A percentile compares a stretch with the other conserved stretches of the same genome.
Evolutionary conservation across 2,888 invertebrate genomes (phyloP).

Genomic region (Amaurobius ferox): DNA sequence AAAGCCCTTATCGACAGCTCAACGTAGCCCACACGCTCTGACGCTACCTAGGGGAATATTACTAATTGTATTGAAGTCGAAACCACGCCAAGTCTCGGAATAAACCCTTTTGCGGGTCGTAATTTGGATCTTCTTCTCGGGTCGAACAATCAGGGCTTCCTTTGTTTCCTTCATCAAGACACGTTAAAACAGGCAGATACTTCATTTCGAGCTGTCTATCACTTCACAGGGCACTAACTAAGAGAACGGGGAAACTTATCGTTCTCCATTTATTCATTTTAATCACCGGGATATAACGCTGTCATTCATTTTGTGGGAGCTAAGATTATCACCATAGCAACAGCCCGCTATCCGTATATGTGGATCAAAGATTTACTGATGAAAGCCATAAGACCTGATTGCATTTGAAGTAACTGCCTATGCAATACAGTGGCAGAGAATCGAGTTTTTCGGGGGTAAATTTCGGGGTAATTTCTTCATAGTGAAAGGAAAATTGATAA

Average conservation of each 20-base stretch:
- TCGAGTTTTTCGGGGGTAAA: conserved; percentile 58
- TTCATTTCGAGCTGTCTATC: conserved; percentile 66
- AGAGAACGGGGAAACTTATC: conserved; percentile 65
- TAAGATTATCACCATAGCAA: conserved; percentile 71
- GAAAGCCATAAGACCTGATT: conserved; percentile 65
- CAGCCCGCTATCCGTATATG: conserved; percentile 43
- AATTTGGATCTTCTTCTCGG: conserved; percentile 41
- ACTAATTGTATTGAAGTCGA: conserved; percentile 52
- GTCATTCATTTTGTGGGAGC: conserved; percentile 66
- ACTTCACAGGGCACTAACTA: conserved; percentile 36
- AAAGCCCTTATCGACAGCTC: conserved; percentile 7
- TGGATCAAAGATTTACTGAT: conserved; percentile 72
- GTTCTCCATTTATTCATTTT: conserved; percentile 71
- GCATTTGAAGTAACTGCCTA: conserved; percentile 27
- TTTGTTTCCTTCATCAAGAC: conserved; percentile 61
- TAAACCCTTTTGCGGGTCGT: conserved; percentile 56
- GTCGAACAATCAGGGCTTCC: conserved; percentile 59
- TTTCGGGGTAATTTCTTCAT: conserved; percentile 37
- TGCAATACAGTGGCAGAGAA: conserved; percentile 26
- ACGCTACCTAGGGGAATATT: conserved; percentile 41
- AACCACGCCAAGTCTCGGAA: conserved; percentile 58
- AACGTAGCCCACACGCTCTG: too few species aligned
- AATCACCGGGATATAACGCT: conserved; percentile 70
- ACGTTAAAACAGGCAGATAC: conserved; percentile 43
- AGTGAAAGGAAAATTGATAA: conserved; percentile 37